Percentiles rank a stretch among this genome's conserved stretches.
Conservation (phyloP, 1,140 invertebrate genomes). For the Zaprionus lachaisei region DNA sequence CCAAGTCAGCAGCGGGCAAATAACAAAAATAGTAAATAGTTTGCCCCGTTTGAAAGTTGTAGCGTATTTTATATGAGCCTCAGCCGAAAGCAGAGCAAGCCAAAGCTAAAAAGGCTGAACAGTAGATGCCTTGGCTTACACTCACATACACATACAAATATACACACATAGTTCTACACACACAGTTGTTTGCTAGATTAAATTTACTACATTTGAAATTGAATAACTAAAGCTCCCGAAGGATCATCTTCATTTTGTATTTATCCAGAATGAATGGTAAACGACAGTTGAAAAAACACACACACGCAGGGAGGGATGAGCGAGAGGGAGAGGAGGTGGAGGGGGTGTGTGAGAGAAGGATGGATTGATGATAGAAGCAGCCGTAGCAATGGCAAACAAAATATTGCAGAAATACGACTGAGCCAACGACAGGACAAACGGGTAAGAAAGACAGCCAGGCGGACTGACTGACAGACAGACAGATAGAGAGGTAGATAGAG, state of each 20-base stretch:
- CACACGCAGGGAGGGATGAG: slow-evolving; percentile 1
- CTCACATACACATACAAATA: slow-evolving; percentile 16
- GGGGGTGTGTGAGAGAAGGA: slow-evolving; percentile 1
- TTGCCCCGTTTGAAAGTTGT: slow-evolving; percentile 47
- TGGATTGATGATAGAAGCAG: slow-evolving; percentile 63
- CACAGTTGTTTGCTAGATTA: slow-evolving; percentile 73
- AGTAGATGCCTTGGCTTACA: slow-evolving; percentile 19
- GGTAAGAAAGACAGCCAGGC: slow-evolving; percentile 18
- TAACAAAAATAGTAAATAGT: slow-evolving; percentile 62
- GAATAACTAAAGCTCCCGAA: slow-evolving; percentile 82
- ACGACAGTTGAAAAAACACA: slow-evolving; percentile 74
- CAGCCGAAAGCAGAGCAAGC: slow-evolving; percentile 11
- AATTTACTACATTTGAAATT: slow-evolving; percentile 82
- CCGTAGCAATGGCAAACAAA: slow-evolving; percentile 64
- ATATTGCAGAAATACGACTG: slow-evolving; percentile 71
- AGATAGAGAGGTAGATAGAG: slow-evolving; percentile 15
- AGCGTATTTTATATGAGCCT: slow-evolving; percentile 56
- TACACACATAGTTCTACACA: slow-evolving; percentile 20
- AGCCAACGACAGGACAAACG: slow-evolving; percentile 42
- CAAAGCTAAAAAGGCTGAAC: slow-evolving; percentile 5
- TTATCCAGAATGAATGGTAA: slow-evolving; percentile 82
- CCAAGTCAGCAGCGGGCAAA: slow-evolving; percentile 28
- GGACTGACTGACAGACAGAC: slow-evolving; percentile 28
- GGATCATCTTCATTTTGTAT: slow-evolving; percentile 83
- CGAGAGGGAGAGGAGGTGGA: neutral